These are phyloP conservation scores for Oncorhynchus gorbuscha DNA, from an alignment of 2,113 vertebrate species.

Conservation along the genomic window DNA sequence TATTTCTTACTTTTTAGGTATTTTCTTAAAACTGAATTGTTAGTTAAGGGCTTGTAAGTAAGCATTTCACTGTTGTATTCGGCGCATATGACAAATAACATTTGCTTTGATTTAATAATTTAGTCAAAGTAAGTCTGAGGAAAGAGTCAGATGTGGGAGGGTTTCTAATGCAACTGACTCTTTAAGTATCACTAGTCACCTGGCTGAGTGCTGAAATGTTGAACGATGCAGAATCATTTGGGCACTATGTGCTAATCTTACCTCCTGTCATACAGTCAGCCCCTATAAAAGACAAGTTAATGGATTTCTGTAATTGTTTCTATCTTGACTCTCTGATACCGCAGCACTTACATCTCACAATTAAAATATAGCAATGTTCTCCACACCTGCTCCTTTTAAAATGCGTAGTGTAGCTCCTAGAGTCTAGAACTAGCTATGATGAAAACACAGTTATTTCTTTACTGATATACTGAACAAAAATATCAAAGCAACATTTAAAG, in stretches of 20 bases:
- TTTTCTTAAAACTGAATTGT: no score
- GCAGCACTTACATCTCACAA: not conserved
- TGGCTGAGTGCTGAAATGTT: slow-evolving; percentile 8
- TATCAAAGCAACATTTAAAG: no score
- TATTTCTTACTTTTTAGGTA: no score
- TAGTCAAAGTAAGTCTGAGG: not conserved
- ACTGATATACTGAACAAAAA: not conserved
- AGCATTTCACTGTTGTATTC: no score
- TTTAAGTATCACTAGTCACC: not conserved
- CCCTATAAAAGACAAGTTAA: not conserved
- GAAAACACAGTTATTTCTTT: not conserved
- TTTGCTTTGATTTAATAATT: no score
- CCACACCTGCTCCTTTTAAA: not conserved
- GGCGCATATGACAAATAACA: no score
- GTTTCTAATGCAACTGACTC: not conserved
- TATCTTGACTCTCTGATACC: not conserved
- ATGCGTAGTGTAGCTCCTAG: not conserved
- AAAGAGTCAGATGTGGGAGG: not conserved
- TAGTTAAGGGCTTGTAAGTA: no score
- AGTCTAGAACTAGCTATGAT: not conserved
- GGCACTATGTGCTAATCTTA: not conserved
- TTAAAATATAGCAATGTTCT: slow-evolving; percentile 5
- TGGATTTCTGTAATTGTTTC: not conserved
- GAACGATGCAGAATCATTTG: slow-evolving; percentile 6
- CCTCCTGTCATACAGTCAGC: not conserved